These are phyloP conservation scores for Nematopogon swammerdamellus DNA, from an alignment of 2,888 invertebrate genomes.

Conservation along the genomic window DNA sequence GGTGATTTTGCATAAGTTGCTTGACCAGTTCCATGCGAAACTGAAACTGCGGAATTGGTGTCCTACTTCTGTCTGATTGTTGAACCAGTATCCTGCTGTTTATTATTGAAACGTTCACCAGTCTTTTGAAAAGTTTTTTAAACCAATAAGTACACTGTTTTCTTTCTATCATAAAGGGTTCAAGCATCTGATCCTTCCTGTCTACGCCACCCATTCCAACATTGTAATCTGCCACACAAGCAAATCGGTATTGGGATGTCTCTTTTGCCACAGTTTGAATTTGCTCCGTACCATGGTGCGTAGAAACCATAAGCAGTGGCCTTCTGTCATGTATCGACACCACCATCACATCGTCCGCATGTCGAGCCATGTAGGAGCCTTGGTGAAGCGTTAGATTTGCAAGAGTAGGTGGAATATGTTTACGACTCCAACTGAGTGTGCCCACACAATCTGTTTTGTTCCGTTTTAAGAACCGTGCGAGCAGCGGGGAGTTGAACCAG, in stretches of 20 bases:
- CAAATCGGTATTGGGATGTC: conserved; percentile 2
- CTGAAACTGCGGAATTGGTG: no score
- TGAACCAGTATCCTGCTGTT: no score
- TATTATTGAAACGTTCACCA: no score
- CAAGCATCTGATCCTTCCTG: no score
- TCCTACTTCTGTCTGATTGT: no score
- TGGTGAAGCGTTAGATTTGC: not conserved
- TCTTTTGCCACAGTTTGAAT: not conserved
- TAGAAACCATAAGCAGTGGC: conserved; percentile 10
- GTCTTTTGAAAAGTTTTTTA: no score
- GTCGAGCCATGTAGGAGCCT: conserved; percentile 2
- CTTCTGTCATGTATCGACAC: conserved; percentile 11
- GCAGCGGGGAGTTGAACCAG: conserved; percentile 11
- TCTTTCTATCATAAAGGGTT: no score
- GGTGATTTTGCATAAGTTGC: no score
- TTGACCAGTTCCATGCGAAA: no score
- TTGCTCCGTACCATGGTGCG: conserved; percentile 9
- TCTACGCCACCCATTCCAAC: no score
- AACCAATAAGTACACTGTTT: no score
- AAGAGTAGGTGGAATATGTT: not conserved
- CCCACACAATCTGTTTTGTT: conserved; percentile 3
- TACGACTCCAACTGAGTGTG: not conserved
- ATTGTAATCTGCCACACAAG: not conserved
- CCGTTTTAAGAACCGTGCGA: conserved; percentile 7
- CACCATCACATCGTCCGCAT: conserved; percentile 3